Evolutionary conservation across 2,113 vertebrate species (phyloP).

Genomic region (Semicossyphus pulcher): DNA sequence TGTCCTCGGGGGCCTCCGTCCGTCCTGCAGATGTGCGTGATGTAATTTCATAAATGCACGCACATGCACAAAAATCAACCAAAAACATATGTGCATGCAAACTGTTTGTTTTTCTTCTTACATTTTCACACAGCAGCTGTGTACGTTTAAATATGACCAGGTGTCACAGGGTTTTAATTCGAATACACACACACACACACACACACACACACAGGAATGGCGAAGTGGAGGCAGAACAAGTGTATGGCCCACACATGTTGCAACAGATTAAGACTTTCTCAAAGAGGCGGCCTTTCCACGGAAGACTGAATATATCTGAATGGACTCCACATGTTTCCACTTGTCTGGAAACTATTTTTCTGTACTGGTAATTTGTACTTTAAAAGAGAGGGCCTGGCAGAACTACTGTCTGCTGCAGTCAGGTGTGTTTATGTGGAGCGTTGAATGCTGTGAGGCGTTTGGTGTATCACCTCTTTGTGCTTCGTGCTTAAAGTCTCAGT

Average conservation of each 20-base stretch:
- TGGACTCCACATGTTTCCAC: constrained; percentile 54
- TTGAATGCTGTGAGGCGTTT: neutral
- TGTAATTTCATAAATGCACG: constrained; percentile 21
- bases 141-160: constrained; percentile 57
- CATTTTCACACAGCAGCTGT: constrained; percentile 58
- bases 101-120: constrained; percentile 20
- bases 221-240: constrained; percentile 11
- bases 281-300: constrained; percentile 22
- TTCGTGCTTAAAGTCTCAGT: too few relatives aligned
- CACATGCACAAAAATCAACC: neutral
- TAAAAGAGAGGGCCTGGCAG: neutral
- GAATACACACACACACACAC: constrained; percentile 24
- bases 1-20: neutral
- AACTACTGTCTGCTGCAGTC: constrained; percentile 36
- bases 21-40: constrained; percentile 30
- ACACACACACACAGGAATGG: constrained; percentile 53
- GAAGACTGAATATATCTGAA: constrained; percentile 44
- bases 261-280: constrained; percentile 24
- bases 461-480: too few relatives aligned
- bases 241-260: constrained; percentile 70
- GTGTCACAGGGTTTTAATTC: constrained; percentile 39
- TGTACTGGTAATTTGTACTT: constrained; percentile 56
- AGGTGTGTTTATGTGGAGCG: constrained; percentile 25
- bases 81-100: neutral
- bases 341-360: constrained; percentile 53